Evolutionary conservation across 2,113 vertebrate species (phyloP).

Genomic region (Opisthocomus hoazin): DNA sequence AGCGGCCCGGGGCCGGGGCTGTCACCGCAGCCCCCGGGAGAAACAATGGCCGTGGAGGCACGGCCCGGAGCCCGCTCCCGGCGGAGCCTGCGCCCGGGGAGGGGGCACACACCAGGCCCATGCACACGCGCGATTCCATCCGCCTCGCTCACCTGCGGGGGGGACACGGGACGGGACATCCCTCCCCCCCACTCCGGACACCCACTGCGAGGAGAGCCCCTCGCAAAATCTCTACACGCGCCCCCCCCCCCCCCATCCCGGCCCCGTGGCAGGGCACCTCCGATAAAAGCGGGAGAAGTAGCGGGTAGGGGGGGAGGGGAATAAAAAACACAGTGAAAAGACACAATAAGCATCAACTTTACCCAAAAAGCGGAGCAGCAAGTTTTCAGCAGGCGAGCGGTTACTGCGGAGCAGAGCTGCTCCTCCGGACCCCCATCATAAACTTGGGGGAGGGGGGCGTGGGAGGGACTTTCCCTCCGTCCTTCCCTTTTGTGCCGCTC

Average conservation of each 20-base stretch:
- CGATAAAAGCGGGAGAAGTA: not conserved
- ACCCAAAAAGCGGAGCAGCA: constrained; percentile 51
- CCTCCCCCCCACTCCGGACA: not conserved
- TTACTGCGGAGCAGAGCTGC: constrained; percentile 17
- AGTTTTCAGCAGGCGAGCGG: constrained; percentile 50
- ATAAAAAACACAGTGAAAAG: not conserved
- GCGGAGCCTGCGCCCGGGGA: not conserved
- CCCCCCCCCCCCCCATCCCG: not conserved
- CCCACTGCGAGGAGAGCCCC: not conserved
- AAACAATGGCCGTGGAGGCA: not conserved
- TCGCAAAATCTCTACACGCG: not conserved
- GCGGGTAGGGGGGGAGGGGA: fast-evolving
- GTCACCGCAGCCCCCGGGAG: not conserved
- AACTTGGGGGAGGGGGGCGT: constrained; percentile 48
- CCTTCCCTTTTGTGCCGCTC: constrained; percentile 49
- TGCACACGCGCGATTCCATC: not conserved
- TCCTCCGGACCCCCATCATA: constrained; percentile 57
- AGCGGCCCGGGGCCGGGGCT: not conserved
- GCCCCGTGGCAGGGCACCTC: not conserved
- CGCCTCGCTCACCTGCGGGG: not conserved
- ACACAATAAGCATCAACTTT: constrained; percentile 57
- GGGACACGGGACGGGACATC: not conserved
- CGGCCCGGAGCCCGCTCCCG: not conserved
- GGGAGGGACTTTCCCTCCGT: constrained; percentile 36
- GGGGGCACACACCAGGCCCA: not conserved